phyloP scores from a whole-genome alignment of 2,888 invertebrate species.

The Protonemura montana region DNA sequence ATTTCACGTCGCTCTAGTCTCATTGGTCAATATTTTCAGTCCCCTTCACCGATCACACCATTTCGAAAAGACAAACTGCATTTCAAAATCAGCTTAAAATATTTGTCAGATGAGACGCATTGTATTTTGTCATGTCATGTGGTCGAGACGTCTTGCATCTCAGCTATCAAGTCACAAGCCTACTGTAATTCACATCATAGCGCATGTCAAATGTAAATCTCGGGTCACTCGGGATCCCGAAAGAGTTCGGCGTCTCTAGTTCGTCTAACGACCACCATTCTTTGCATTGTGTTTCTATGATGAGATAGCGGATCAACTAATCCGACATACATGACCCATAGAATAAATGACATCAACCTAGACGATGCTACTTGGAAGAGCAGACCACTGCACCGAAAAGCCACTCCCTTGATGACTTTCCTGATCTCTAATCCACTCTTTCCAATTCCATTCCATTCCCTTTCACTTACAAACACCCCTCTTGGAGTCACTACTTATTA shows the following conservation, averaged over 20 bases:
- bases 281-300: background rate
- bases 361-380: background rate
- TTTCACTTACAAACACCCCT: background rate
- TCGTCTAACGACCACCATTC: background rate
- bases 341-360: background rate
- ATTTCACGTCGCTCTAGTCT: too few relatives aligned
- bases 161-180: background rate
- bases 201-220: background rate
- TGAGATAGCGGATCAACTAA: background rate
- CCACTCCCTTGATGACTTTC: conserved; percentile 31
- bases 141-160: background rate
- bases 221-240: background rate
- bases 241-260: background rate
- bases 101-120: background rate
- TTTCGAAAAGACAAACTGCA: background rate
- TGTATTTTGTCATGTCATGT: background rate
- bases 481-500: conserved; percentile 12
- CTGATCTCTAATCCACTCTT: background rate
- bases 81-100: background rate
- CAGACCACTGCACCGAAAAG: conserved; percentile 7
- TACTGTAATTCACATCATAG: background rate
- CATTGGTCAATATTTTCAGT: too few relatives aligned
- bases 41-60: background rate
- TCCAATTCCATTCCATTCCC: conserved; percentile 7
- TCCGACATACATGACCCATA: background rate